Evolutionary conservation across 2,113 vertebrate genomes (phyloP).

Genomic region (Takifugu flavidus): DNA sequence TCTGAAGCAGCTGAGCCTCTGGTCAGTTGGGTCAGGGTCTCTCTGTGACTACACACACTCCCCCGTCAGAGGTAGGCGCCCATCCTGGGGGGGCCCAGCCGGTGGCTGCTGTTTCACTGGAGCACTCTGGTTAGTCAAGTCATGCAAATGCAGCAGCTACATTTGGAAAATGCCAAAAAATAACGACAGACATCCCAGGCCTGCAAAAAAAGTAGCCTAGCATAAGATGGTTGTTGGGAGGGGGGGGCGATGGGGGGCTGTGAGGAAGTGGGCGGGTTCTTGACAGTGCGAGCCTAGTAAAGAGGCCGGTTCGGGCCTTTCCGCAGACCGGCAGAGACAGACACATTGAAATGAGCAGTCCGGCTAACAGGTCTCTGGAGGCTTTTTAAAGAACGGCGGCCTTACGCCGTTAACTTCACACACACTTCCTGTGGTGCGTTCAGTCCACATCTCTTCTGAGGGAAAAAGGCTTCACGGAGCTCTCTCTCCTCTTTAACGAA

Average conservation of each 20-base stretch:
- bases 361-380: conserved; percentile 82
- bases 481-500: neutral
- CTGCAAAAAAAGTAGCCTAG: conserved; percentile 56
- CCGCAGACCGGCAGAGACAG: conserved; percentile 74
- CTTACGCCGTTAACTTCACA: conserved; percentile 78
- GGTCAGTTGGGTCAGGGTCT: conserved; percentile 38
- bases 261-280: neutral
- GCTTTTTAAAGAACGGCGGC: conserved; percentile 78
- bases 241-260: conserved; percentile 17
- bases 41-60: conserved; percentile 5
- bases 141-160: conserved; percentile 37
- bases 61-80: conserved; percentile 19
- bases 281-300: conserved; percentile 56
- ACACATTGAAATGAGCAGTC: conserved; percentile 81
- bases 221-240: conserved; percentile 70
- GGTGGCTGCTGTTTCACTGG: conserved; percentile 39
- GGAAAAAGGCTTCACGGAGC: conserved; percentile 1
- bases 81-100: conserved; percentile 11
- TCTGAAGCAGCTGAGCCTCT: conserved; percentile 63
- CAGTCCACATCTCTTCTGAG: conserved; percentile 33
- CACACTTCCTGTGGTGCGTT: conserved; percentile 74
- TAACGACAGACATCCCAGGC: neutral
- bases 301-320: conserved; percentile 57
- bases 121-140: conserved; percentile 41
- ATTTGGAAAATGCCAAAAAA: neutral